A percentile compares a stretch with the other conserved stretches of the same genome.
phyloP scores from a whole-genome alignment of 64 coral and sea anemone genomes.

The Montipora efflorescens region DNA sequence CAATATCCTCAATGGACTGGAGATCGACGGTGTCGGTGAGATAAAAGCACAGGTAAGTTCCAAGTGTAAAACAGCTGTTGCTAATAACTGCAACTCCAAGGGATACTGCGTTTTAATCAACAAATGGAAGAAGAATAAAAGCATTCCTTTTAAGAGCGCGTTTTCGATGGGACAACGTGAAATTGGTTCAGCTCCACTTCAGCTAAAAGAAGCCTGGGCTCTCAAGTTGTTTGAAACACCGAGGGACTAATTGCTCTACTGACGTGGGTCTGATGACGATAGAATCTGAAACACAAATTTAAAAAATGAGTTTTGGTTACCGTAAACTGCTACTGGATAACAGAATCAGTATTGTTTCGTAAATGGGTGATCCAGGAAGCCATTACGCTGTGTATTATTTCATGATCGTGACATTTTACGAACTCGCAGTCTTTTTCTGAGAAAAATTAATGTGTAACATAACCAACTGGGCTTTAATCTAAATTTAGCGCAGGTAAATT shows the following conservation, averaged over 20 bases:
- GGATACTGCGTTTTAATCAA: not conserved
- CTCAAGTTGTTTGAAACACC: not conserved
- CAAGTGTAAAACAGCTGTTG: slow-evolving; percentile 20
- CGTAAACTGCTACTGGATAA: too few relatives aligned
- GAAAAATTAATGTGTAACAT: too few relatives aligned
- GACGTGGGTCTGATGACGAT: not conserved
- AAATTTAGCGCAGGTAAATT: too few relatives aligned
- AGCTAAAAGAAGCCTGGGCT: not conserved
- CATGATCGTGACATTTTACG: too few relatives aligned
- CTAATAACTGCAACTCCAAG: slow-evolving; percentile 12
- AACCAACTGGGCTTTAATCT: too few relatives aligned
- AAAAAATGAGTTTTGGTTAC: not conserved
- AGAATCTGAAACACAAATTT: not conserved
- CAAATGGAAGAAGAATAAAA: slow-evolving; percentile 11
- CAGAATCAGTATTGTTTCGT: too few relatives aligned
- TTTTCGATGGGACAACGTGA: slow-evolving; percentile 15
- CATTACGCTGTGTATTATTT: too few relatives aligned
- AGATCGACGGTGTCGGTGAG: not conserved
- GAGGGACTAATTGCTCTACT: not conserved
- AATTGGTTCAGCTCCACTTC: not conserved
- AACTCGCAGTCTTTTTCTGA: too few relatives aligned
- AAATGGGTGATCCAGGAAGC: too few relatives aligned
- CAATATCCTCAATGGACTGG: not conserved
- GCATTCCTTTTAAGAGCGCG: not conserved
- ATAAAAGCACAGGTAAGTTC: not conserved